phyloP scores from a whole-genome alignment of 1,140 invertebrate genomes.

The Linepithema humile region DNA sequence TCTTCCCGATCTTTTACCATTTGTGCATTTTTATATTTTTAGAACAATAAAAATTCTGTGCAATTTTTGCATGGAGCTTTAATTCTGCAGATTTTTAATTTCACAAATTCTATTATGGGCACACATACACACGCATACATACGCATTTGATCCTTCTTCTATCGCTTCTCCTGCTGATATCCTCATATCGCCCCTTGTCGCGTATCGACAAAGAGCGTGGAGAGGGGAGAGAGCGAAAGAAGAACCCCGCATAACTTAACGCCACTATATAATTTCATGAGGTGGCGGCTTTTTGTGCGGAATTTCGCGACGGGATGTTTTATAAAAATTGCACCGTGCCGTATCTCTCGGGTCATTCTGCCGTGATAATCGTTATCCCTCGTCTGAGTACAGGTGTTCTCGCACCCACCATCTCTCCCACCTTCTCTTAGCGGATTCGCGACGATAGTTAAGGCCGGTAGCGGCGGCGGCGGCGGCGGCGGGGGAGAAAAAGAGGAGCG shows the following conservation, averaged over 20 bases:
- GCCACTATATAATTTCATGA: slow-evolving; percentile 46
- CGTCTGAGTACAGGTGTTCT: slow-evolving; percentile 31
- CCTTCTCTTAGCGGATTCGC: neutral
- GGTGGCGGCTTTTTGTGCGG: slow-evolving; percentile 14
- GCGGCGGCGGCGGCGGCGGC: neutral
- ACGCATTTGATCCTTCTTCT: too few relatives aligned
- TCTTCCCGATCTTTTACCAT: neutral
- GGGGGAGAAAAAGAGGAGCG: neutral
- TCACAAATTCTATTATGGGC: neutral
- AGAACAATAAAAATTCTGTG: too few relatives aligned
- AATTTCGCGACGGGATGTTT: slow-evolving; percentile 16
- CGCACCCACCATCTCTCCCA: neutral
- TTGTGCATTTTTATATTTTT: neutral
- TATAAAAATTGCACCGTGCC: slow-evolving; percentile 30
- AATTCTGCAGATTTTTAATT: neutral
- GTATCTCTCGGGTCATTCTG: neutral
- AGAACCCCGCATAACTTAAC: slow-evolving; percentile 13
- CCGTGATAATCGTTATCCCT: slow-evolving; percentile 51
- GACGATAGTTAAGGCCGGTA: neutral
- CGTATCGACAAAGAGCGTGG: neutral
- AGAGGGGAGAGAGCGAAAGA: neutral
- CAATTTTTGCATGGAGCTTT: too few relatives aligned
- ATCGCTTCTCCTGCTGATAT: neutral
- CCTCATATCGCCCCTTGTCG: neutral
- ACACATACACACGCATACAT: too few relatives aligned